Base-by-base conservation (phyloP, 30 jellyfish, hydroid and myxozoan genomes). In the Cassiopea xamachana region DNA sequence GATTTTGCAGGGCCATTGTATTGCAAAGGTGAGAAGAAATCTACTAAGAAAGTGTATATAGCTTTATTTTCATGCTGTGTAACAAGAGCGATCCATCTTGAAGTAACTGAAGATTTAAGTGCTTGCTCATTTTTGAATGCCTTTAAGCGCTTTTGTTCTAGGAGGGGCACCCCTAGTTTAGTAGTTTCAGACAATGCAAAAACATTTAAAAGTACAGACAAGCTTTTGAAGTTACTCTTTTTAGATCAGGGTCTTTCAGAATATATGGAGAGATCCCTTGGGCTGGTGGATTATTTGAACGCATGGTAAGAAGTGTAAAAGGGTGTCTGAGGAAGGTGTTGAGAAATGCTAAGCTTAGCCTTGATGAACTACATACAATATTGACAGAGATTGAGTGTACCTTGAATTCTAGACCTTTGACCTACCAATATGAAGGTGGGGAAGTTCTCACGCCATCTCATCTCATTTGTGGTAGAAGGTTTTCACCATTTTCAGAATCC, bases 121-220 rank as follows among this genome's bases (percentile, higher is more conserved):
- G 76, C 86, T 10, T 17, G 18, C n/a, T 45, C 90, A 7, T 87
- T 87, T 76, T 16, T 87, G 55, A 48, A 67, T 59, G 55, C 75
- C 43, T 62, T 77, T 13, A 59, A 55, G 51, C 88, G 92, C 44
- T 80, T 80, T 81, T 19, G 80, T 51, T 44, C 88, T 39, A 83
- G 97, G 59, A 74, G 87, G 45, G 93, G 93, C 61, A 84, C 86
- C 9, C 97, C 93, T 44, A 16, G 46, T 9, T 76, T 73, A 3
- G 48, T 82, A 15, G 90, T 77, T 71, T 82, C 97, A 1, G 93
- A 90, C 19, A 90, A 90, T 58, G 97, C 93, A 2, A 82, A 81
- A 73, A 90, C 97, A 15, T 90, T 83, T 72, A 80, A 75, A 77
- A 48, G 72, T 12, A 61, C 90, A 70, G 92, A 84, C 43, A 84